Evolutionary conservation across 2,113 vertebrate species (phyloP), one percentile per base, ranked within the genome.

Genomic region (Xiphophorus couchianus): DNA sequence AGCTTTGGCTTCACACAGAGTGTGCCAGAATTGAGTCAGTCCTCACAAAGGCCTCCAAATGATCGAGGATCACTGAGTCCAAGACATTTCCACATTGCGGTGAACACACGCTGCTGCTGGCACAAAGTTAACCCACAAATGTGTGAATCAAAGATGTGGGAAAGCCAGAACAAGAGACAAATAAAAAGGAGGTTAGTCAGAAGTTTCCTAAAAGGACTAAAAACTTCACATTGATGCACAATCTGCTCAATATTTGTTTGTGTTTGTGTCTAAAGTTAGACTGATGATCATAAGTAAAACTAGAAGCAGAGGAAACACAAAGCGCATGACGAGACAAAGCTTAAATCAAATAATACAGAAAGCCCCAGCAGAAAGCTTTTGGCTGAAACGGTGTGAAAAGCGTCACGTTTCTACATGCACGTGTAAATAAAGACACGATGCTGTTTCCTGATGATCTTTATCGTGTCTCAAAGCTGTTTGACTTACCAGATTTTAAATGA

Each of bases 21-120:
- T 48, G 68, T 68, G 80, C 80, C 88, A 89, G 76, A 86, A 67
- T 88, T 71, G 60, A 76, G 66, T 86, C 74, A 65, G 78, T 74
- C 80, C 66, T 67, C 81, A 88, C 77, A 89, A 86, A 91, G 78
- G 78, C 70, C 74, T 80, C 33, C 51, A 44, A 71, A 61, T 88
- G 78, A 90, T 73, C 74, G 76, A 85, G 81, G 73, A 77, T 81
- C 82, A 87, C 60, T 66, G 54, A 86, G 31, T 81, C 64, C 76
- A 65, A 74, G 77, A 68, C 4, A 4, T 79, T 86, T 73, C 67
- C 74, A 8, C 48, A 77, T 67, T 44, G 77, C 60, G 73, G 76
- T 74, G 78, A 37, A 37, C 60, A 37, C 66, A 81, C 30, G 71
- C 54, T 66, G 64, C 66, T 3, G 62, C 72, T 28, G 44, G 39